These are phyloP conservation scores for Nematostella vectensis DNA, from an alignment of 92 coral and sea anemone species.

Conservation along the genomic window DNA sequence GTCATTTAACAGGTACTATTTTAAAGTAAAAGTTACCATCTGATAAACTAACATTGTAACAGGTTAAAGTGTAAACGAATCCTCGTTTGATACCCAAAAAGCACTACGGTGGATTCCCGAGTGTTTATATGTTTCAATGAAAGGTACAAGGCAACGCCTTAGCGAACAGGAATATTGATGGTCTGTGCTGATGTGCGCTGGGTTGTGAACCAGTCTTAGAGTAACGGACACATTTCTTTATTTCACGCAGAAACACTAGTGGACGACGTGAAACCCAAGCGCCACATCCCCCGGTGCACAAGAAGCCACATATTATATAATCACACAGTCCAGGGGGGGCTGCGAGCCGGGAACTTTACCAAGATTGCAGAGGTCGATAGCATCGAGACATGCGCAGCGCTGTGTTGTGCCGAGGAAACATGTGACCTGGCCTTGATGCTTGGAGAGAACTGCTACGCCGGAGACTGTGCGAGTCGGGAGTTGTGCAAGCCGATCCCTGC, in stretches of 20 bases:
- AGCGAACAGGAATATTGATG: too few species aligned
- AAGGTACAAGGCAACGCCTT: too few species aligned
- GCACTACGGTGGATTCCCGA: too few species aligned
- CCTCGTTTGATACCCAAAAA: constrained; percentile 1
- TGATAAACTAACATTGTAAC: too few species aligned
- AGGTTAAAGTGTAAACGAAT: too few species aligned
- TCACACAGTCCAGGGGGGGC: constrained; percentile 91
- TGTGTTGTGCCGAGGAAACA: constrained; percentile 89
- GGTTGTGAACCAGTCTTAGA: too few species aligned
- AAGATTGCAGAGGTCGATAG: constrained; percentile 94
- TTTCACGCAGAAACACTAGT: too few species aligned
- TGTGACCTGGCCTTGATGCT: constrained; percentile 90
- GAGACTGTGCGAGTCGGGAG: constrained; percentile 92
- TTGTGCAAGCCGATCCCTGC: constrained; percentile 87
- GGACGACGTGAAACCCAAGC: constrained; percentile 46
- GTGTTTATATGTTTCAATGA: too few species aligned
- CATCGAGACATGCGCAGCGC: constrained; percentile 97
- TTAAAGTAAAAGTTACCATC: too few species aligned
- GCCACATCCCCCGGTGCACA: constrained; percentile 80
- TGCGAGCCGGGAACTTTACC: constrained; percentile 95
- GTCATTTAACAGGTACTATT: too few species aligned
- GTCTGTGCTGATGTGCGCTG: too few species aligned
- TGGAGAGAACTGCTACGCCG: constrained; percentile 95
- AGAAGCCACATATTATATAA: constrained; percentile 92
- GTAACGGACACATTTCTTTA: too few species aligned